Base-by-base conservation (phyloP, 1,140 invertebrate species). In the Calosoma granatense region DNA sequence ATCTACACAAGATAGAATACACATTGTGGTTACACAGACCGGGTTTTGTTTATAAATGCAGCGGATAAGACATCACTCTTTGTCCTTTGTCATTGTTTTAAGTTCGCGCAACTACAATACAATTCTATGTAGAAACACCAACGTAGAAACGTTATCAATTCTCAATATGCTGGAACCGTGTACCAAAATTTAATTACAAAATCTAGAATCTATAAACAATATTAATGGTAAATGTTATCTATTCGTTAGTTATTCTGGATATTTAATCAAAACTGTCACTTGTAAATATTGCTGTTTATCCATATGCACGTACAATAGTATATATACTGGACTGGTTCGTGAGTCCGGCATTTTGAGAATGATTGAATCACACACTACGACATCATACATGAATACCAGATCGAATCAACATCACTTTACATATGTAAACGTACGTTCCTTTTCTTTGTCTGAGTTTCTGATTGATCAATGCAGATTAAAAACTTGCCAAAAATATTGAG, bases 151-250 rank as follows among this genome's bases (percentile, higher is more conserved):
- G 26, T 36, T 36, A 9, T 36, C 26, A 17, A 17, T 47, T 17
- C 41, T 47, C 41, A 17, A 47, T 12, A 12, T 47, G 41, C 15
- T 12, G 41, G 41, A 9, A 6, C 9, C n/a, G n/a, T 36, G 9
- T 47, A 47, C 41, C 41, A 47, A 47, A n/a, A 47, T 47, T 47
- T 47, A 47, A 47, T 47, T 47, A 47, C 41, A 47, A 47, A 47
- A 47, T 47, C 41, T 47, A 47, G 41, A 47, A 36, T 12, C 41
- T 47, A 47, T 47, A 47, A 36, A 47, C 41, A 47, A 47, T 47
- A 47, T 47, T 47, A 47, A 47, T 47, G 41, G 41, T 47, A 47
- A 47, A 47, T 47, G 41, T 47, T 47, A 47, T 47, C 41, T 47
- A 47, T 47, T 47, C 17, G 41, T 17, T 47, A 47, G 41, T 47